Evolutionary conservation across 2,797 vertebrate species (phyloP).

Genomic region (Propithecus deckenii): DNA sequence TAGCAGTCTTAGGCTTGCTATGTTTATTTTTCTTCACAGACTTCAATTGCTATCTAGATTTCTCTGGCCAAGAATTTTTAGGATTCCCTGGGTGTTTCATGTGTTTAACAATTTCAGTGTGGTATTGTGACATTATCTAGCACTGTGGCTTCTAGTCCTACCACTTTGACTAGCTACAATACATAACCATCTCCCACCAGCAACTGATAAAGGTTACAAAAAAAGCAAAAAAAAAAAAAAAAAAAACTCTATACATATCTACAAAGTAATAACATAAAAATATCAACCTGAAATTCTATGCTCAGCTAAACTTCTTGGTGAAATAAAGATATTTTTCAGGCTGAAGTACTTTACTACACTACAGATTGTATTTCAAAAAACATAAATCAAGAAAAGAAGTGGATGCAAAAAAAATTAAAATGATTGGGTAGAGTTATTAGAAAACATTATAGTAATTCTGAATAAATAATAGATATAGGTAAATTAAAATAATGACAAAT

Average conservation of each 20-base stretch:
- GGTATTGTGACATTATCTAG: neutral
- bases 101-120: neutral
- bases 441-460: neutral
- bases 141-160: neutral
- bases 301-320: neutral
- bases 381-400: neutral
- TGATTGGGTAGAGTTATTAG: neutral
- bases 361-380: neutral
- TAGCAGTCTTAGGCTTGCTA: neutral
- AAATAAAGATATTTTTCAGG: neutral
- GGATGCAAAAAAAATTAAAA: neutral
- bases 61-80: neutral
- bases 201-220: neutral
- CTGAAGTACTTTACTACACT: neutral
- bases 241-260: neutral
- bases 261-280: neutral
- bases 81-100: neutral
- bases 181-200: neutral
- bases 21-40: neutral
- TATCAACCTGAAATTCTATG: neutral
- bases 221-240: neutral
- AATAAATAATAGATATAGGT: neutral
- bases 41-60: neutral
- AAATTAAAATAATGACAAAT: neutral
- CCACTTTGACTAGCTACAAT: neutral